A percentile compares a stretch with the other conserved stretches of the same genome.
These are phyloP conservation scores for Thera obeliscata DNA, from an alignment of 2,888 invertebrate genomes.

Conservation along the genomic window DNA sequence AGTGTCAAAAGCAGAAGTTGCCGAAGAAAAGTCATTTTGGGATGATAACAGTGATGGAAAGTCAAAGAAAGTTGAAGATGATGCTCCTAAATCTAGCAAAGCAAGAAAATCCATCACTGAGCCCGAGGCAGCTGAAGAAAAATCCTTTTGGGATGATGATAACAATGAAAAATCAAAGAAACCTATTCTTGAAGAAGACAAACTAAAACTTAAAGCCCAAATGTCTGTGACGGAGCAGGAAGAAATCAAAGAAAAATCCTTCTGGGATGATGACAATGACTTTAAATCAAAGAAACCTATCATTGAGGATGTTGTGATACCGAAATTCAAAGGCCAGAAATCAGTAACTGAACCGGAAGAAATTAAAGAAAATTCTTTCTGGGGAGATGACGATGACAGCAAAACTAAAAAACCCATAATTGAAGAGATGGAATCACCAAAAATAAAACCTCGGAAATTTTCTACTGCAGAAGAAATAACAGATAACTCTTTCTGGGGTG, in stretches of 20 bases:
- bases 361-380: slow-evolving; percentile 60
- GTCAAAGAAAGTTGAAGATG: slow-evolving; percentile 58
- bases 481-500: slow-evolving; percentile 64
- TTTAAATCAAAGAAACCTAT: slow-evolving; percentile 56
- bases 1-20: slow-evolving; percentile 59
- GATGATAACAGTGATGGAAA: slow-evolving; percentile 60
- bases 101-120: slow-evolving; percentile 54
- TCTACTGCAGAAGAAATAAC: slow-evolving; percentile 57
- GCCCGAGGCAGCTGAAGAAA: slow-evolving; percentile 61
- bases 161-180: slow-evolving; percentile 55
- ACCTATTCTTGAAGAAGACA: slow-evolving; percentile 48
- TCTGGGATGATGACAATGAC: slow-evolving; percentile 65
- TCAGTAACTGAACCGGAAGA: slow-evolving; percentile 58
- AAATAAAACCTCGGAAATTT: slow-evolving; percentile 51
- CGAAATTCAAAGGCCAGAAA: slow-evolving; percentile 58
- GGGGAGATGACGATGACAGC: slow-evolving; percentile 57
- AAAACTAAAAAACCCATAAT: slow-evolving; percentile 50
- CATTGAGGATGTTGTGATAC: slow-evolving; percentile 56
- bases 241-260: slow-evolving; percentile 53
- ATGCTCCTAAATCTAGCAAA: slow-evolving; percentile 45
- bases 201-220: slow-evolving; percentile 46
- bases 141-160: slow-evolving; percentile 60
- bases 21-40: slow-evolving; percentile 66
- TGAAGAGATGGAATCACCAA: slow-evolving; percentile 48
- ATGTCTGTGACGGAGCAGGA: slow-evolving; percentile 59